phyloP scores from a whole-genome alignment of 2,113 vertebrate genomes.

The Trematomus loennbergii region DNA sequence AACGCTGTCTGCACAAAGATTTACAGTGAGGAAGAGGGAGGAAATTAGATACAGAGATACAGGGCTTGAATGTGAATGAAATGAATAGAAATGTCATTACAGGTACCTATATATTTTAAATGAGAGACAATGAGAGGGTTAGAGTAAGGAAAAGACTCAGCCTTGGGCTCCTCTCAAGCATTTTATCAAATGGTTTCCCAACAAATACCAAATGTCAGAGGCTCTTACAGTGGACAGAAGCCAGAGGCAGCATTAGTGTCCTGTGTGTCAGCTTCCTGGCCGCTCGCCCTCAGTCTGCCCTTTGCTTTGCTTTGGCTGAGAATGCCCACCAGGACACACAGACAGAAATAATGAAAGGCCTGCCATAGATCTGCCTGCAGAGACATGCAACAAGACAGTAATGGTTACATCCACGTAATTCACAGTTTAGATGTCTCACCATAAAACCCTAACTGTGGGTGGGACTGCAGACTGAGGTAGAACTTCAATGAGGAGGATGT shows the following conservation, averaged over 20 bases:
- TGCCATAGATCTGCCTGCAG: conserved; percentile 26
- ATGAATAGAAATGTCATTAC: background rate
- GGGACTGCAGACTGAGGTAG: background rate
- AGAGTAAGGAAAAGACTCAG: background rate
- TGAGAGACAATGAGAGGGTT: background rate
- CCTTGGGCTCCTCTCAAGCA: conserved; percentile 36
- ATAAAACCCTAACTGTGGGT: background rate
- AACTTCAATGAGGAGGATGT: background rate
- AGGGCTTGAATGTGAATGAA: background rate
- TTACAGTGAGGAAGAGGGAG: background rate
- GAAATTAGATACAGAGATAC: background rate
- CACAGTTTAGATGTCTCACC: background rate
- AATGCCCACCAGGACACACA: conserved; percentile 25
- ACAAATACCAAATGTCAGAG: conserved; percentile 71
- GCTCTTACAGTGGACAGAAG: conserved; percentile 60
- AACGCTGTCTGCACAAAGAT: conserved; percentile 13
- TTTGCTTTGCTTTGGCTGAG: conserved; percentile 55
- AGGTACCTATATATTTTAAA: background rate
- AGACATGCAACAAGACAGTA: conserved; percentile 5
- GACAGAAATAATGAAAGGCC: conserved; percentile 29
- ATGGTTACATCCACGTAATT: background rate
- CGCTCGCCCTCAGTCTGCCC: conserved; percentile 51
- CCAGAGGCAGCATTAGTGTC: conserved; percentile 68
- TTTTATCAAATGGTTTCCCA: conserved; percentile 48
- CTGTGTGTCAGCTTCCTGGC: conserved; percentile 63